Base-by-base conservation (phyloP, 2,888 invertebrate species). In the Eupelmus urozonus region DNA sequence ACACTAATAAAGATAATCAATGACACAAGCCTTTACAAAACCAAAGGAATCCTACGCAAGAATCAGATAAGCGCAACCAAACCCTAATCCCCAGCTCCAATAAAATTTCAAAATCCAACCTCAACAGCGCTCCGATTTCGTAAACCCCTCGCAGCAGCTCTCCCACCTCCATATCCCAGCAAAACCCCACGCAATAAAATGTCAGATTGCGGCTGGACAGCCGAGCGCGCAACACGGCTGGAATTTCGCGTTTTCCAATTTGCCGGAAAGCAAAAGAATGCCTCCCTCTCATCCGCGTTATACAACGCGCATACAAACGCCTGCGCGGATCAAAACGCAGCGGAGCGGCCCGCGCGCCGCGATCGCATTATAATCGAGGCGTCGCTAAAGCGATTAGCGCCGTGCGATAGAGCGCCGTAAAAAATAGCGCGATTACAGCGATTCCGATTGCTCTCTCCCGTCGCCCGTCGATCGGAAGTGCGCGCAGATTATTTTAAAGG, bases 351-450 rank as follows among this genome's bases (percentile, higher is more conserved):
- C 20, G 45, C 65, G 40, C 85, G 84, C 85, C 86, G 85, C 86
- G 86, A 89, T 89, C 87, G 88, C 86, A 89, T 89, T 89, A 89
- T 86, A 88, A 86, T 84, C 89, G 85, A 85, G 84, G 87, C 88
- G 86, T 85, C 85, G 87, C 84, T 89, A 87, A 88, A 88, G 88
- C 89, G 89, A 89, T 89, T 88, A 88, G 84, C 57, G 84, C 85
- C 65, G 27, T 40, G 45, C 69, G 72, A 77, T 77, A 72, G 57
- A 55, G 34, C 13, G 13, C 53, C 18, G 27, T 11, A 23, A 34
- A 57, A 63, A 34, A 27, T 2, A 65, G 13, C 86, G 87, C 85
- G 87, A 88, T 88, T 88, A 88, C 87, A 85, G 86, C 85, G 83
- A 87, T 88, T 87, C 87, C 87, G 83, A 87, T 87, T 85, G n/a